Evolutionary conservation across 2,113 vertebrate genomes (phyloP), one percentile per base, ranked within the genome.

Genomic region (Raphicerus campestris): DNA sequence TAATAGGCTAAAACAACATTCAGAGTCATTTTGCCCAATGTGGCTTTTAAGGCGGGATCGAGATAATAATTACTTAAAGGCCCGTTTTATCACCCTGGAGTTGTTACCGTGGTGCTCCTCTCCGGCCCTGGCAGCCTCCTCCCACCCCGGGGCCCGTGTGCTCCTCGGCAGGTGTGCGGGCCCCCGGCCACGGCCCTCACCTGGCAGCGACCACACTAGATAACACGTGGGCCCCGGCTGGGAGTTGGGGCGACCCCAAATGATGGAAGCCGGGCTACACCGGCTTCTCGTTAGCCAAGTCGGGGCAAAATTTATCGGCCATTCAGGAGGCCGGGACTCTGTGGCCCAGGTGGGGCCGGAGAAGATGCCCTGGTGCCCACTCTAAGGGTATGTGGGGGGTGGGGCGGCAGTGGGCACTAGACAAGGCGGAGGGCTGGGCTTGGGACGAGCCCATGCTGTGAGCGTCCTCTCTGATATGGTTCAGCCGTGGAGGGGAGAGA

Each of bases 1-100:
- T 97, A 98, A 98, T 96, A 96, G 97, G 4, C 51, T 93, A 89
- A 97, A 97, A 95, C 97, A 96, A 89, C 97, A 93, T 97, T 98
- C 95, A 90, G 98, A 97, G 88, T 93, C 95, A 55, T 97, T 96
- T 95, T 94, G 90, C 90, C 86, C 93, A 53, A 51, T 70, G 93
- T 91, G 66, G 96, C 93, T 95, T 93, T 97, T 89, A 97, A 94
- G 98, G 95, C 95, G 96, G 93, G 97, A 95, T 32, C 1, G 83
- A 89, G 96, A 91, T 93, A 95, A 96, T 92, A 87, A 97, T 96
- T 97, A 88, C 51, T 96, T 97, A 98, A 96, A 94, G 0, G 47
- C 75, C 97, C 87, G 24, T 97, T 96, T 97, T 78, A 94, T 94
- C 97, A 84, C 87, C 91, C 45, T 28, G 2, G 63, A 78, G 78